phyloP scores from a whole-genome alignment of 1,140 invertebrate genomes.

The Cotesia glomerata region DNA sequence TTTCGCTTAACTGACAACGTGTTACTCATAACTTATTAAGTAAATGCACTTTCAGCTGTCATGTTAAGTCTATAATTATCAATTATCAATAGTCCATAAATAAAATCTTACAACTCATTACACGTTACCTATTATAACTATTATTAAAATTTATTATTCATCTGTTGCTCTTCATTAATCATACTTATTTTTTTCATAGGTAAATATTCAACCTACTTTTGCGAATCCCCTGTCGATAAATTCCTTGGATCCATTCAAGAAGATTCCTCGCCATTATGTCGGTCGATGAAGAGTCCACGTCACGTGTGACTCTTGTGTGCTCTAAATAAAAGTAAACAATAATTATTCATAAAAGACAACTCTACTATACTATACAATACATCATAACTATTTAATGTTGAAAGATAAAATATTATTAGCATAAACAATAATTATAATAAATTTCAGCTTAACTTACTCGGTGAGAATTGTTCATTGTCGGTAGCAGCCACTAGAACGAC shows the following conservation, averaged over 20 bases:
- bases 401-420: background rate
- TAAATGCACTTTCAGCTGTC: background rate
- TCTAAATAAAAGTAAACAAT: constrained; percentile 34
- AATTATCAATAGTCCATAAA: background rate
- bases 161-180: background rate
- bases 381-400: no score
- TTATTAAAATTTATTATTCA: no score
- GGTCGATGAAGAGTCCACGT: constrained; percentile 48
- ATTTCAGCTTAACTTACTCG: background rate
- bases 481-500: background rate
- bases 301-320: constrained; percentile 45
- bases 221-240: constrained; percentile 71
- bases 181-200: background rate
- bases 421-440: background rate
- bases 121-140: no score
- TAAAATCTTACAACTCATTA: no score
- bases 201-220: constrained; percentile 65
- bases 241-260: constrained; percentile 74
- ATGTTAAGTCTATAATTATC: background rate
- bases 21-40: background rate
- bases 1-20: background rate
- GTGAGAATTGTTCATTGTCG: background rate
- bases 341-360: background rate
- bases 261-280: constrained; percentile 76
- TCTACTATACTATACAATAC: no score